Evolutionary conservation across 2,797 vertebrate genomes (phyloP).

Genomic region (Cyclura pinguis): DNA sequence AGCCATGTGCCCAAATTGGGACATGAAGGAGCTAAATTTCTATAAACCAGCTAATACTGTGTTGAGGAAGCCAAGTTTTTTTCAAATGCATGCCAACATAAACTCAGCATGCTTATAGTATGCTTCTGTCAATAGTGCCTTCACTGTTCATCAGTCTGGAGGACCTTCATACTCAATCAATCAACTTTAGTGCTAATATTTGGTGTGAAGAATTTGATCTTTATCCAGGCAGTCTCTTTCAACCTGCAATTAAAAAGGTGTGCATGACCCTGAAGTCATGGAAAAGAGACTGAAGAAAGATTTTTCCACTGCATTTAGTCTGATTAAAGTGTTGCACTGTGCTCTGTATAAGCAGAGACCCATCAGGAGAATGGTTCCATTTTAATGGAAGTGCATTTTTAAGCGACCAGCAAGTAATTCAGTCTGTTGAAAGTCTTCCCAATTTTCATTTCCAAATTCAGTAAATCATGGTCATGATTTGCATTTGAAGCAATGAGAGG

Average conservation of each 20-base stretch:
- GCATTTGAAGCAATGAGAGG: background rate
- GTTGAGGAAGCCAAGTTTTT: conserved; percentile 4
- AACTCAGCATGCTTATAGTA: conserved; percentile 16
- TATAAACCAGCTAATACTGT: conserved; percentile 15
- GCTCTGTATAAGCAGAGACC: background rate
- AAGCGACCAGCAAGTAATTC: background rate
- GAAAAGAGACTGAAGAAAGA: conserved; percentile 4
- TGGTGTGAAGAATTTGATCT: conserved; percentile 40
- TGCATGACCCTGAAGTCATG: conserved; percentile 17
- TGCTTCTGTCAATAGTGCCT: conserved; percentile 14
- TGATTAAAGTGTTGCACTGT: background rate
- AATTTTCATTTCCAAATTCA: conserved; percentile 38
- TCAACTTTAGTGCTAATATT: conserved; percentile 35
- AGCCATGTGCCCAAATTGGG: background rate
- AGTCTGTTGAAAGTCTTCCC: background rate
- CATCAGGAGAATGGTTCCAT: background rate
- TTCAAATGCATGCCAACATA: conserved; percentile 6
- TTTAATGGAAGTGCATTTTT: background rate
- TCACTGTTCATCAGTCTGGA: conserved; percentile 7
- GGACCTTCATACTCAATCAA: conserved; percentile 29
- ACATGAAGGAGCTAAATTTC: conserved; percentile 16
- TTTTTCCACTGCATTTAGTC: background rate
- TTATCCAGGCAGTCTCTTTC: conserved; percentile 30
- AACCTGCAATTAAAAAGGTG: conserved; percentile 26
- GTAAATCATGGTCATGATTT: conserved; percentile 9